Evolutionary conservation across 2,888 invertebrate genomes (phyloP), one percentile per base, ranked within the genome.

Genomic region (Clivina fossor): DNA sequence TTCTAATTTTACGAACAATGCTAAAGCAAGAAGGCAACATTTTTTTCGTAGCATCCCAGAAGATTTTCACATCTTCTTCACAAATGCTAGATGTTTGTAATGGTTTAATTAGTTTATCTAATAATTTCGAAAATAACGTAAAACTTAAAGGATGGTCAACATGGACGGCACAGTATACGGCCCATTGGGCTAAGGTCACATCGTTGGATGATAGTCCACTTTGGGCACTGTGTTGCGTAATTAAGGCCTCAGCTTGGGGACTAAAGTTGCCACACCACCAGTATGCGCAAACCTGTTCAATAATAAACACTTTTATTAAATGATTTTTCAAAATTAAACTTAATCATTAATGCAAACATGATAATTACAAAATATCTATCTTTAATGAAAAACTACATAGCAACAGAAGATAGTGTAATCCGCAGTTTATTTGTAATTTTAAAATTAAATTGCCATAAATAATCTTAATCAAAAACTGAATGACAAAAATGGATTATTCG

Each of bases 171-270:
- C 86, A 81, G 72, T 82, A 92, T 44, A 90, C 90, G 32, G 84
- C 76, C 88, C 90, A 93, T 71, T 89, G 85, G 15, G 88, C 84
- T 2, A 92, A 73, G 1, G 79, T 76, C 63, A 86, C 83, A 68
- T 88, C 87, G 3, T 78, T 78, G 20, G 76, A 75, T 0, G 83
- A 80, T 15, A 98, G 78, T 16, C 95, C 96, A 62, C 96, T 93
- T 73, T 98, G 97, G 4, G 94, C 92, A 37, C 88, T 86, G 76
- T 98, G 96, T 70, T 98, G 97, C 8, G 91, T 87, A 4, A 97
- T 79, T 32, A 98, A 83, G 0, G 88, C 86, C 66, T 89, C 86
- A 0, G 93, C 95, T 40, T 88, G 85, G 0, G 80, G 80, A 60
- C 88, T 85, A 76, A 93, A 90, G 67, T 85, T 85, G 1, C 93